Conservation (phyloP, 2,113 vertebrate species). For the Lontra canadensis region DNA sequence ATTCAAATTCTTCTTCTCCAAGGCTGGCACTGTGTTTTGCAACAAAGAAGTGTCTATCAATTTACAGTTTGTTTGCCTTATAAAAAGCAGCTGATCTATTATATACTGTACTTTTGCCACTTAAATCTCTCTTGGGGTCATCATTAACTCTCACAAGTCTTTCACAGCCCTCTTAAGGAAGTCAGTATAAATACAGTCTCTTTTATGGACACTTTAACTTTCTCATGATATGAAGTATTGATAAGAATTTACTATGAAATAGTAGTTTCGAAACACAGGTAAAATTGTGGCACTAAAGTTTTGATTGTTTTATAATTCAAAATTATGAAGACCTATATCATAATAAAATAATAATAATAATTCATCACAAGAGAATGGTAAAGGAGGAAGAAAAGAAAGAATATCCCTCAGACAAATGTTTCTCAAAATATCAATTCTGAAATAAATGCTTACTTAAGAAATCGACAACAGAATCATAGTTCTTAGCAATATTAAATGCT, state of each 20-base stretch:
- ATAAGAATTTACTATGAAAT: neutral
- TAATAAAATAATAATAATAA: neutral
- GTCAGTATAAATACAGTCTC: neutral
- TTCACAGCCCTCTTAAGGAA: neutral
- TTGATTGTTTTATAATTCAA: neutral
- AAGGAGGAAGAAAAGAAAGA: neutral
- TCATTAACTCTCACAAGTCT: neutral
- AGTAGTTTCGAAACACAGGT: slow-evolving; percentile 7
- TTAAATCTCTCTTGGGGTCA: neutral
- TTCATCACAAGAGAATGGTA: neutral
- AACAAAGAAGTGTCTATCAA: neutral
- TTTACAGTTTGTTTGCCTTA: neutral
- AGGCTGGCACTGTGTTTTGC: neutral
- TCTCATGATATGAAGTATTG: neutral
- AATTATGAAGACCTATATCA: slow-evolving; percentile 5
- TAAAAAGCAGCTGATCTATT: neutral
- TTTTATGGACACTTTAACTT: neutral
- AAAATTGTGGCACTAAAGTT: neutral
- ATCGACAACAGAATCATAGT: neutral
- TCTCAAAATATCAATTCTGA: slow-evolving; percentile 32
- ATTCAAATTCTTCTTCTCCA: neutral
- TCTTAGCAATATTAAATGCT: neutral
- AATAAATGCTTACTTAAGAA: slow-evolving; percentile 33
- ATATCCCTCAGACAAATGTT: neutral
- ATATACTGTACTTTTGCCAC: neutral